Conservation (phyloP, 2,888 invertebrate genomes). For the Cerastoderma edule region DNA sequence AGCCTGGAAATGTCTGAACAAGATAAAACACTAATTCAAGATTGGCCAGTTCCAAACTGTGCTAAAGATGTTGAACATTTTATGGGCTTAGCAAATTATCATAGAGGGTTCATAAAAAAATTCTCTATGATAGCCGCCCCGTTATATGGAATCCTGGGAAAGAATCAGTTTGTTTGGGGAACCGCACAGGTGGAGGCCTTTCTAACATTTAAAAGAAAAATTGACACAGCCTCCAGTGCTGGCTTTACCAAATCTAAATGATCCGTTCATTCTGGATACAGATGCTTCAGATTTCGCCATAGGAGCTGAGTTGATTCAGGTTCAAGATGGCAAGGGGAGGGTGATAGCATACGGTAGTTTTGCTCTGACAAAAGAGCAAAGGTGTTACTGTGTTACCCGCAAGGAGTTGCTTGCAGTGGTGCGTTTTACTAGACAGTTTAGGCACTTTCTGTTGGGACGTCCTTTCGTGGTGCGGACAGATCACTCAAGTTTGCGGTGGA, state of each 20-base stretch:
- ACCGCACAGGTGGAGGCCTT: constrained; percentile 27
- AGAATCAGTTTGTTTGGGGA: constrained; percentile 33
- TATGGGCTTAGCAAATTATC: no score
- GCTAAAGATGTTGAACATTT: no score
- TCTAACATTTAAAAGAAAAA: background rate
- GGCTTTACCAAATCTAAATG: constrained; percentile 17
- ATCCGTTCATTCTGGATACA: constrained; percentile 31
- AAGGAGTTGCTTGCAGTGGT: no score
- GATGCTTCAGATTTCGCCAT: constrained; percentile 36
- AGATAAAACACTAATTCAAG: no score
- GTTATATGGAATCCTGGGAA: constrained; percentile 38
- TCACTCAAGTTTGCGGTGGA: constrained; percentile 45
- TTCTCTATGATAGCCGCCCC: constrained; percentile 28
- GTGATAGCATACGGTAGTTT: constrained; percentile 42
- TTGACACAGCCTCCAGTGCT: constrained; percentile 21
- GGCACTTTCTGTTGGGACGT: constrained; percentile 53
- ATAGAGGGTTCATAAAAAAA: no score
- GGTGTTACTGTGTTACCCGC: constrained; percentile 23
- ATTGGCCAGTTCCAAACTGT: no score
- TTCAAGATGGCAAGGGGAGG: constrained; percentile 33
- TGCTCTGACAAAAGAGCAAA: constrained; percentile 34
- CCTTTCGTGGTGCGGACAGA: constrained; percentile 50
- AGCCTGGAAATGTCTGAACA: no score
- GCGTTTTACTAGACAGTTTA: constrained; percentile 46
- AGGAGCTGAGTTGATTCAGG: constrained; percentile 32